A percentile compares a stretch with the other conserved stretches of the same genome.
Evolutionary conservation across 2,797 vertebrate genomes (phyloP).

Genomic region (Tragelaphus oryx): DNA sequence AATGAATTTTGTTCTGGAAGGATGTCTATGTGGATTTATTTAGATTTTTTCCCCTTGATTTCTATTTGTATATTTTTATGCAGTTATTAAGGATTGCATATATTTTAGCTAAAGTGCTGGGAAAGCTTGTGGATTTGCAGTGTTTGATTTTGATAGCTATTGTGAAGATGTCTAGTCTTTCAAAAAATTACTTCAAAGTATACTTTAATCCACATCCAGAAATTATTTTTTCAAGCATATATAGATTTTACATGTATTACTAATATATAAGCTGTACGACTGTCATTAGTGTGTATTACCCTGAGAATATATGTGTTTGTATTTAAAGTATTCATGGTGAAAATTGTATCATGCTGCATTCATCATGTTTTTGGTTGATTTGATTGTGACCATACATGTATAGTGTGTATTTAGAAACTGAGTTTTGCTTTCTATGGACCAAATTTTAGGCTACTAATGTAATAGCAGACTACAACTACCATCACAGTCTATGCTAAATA

Average conservation of each 20-base stretch:
- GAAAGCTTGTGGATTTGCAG: slow-evolving; percentile 62
- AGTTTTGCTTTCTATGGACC: neutral
- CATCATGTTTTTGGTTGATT: slow-evolving; percentile 47
- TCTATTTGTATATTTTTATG: slow-evolving; percentile 47
- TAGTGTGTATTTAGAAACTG: slow-evolving; percentile 20
- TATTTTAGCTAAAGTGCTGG: slow-evolving; percentile 60
- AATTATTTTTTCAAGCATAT: neutral
- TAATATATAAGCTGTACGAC: neutral
- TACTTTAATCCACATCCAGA: slow-evolving; percentile 34
- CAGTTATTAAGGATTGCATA: slow-evolving; percentile 46
- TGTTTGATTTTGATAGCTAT: slow-evolving; percentile 57
- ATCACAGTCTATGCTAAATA: slow-evolving; percentile 39
- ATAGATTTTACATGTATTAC: slow-evolving; percentile 1
- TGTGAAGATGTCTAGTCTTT: slow-evolving; percentile 52
- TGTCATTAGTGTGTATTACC: neutral
- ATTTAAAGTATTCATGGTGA: slow-evolving; percentile 9
- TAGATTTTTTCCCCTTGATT: slow-evolving; percentile 41
- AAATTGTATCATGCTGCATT: neutral
- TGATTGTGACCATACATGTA: neutral
- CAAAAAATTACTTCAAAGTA: slow-evolving; percentile 59
- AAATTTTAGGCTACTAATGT: neutral
- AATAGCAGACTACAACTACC: neutral
- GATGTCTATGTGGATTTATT: slow-evolving; percentile 54
- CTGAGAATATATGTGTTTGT: neutral
- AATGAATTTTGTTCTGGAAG: slow-evolving; percentile 59